Conservation (phyloP, 2,888 invertebrate species). For the Cryptus armator region DNA sequence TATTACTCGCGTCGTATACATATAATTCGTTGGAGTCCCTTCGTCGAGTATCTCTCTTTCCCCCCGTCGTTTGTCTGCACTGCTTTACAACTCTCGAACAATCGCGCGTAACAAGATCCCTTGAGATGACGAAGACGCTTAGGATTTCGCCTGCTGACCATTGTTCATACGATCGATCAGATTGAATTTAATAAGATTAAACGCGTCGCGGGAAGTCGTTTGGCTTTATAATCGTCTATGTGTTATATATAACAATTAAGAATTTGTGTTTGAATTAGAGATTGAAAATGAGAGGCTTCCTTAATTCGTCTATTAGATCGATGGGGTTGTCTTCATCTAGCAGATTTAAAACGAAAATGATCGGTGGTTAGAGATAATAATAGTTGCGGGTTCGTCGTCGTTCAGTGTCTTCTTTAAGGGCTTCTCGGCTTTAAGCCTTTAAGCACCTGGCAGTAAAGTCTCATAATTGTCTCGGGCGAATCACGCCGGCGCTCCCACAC, state of each 20-base stretch:
- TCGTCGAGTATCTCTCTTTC: constrained; percentile 35
- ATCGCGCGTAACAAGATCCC: constrained; percentile 49
- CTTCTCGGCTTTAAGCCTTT: constrained; percentile 83
- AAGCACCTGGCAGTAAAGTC: constrained; percentile 83
- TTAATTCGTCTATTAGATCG: constrained; percentile 16
- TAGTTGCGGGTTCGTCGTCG: constrained; percentile 27
- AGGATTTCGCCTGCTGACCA: constrained; percentile 12
- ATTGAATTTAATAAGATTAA: constrained; percentile 65
- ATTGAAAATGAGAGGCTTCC: neutral
- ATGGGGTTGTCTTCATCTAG: constrained; percentile 19
- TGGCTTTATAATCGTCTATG: neutral
- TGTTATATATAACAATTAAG: no score
- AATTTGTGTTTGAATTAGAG: no score
- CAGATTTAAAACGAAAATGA: constrained; percentile 35
- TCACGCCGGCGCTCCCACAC: constrained; percentile 80
- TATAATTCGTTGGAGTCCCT: constrained; percentile 54
- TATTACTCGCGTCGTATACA: constrained; percentile 60
- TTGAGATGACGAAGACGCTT: neutral
- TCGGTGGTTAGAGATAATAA: constrained; percentile 1
- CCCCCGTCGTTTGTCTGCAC: constrained; percentile 33
- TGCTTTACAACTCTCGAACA: constrained; percentile 35
- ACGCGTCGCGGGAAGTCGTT: constrained; percentile 59
- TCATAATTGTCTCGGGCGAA: constrained; percentile 83
- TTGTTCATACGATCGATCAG: constrained; percentile 57
- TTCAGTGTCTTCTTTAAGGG: constrained; percentile 75